Evolutionary conservation across 1,140 invertebrate genomes (phyloP), one percentile per base, ranked within the genome.

Genomic region (Drosophila grimshawi): DNA sequence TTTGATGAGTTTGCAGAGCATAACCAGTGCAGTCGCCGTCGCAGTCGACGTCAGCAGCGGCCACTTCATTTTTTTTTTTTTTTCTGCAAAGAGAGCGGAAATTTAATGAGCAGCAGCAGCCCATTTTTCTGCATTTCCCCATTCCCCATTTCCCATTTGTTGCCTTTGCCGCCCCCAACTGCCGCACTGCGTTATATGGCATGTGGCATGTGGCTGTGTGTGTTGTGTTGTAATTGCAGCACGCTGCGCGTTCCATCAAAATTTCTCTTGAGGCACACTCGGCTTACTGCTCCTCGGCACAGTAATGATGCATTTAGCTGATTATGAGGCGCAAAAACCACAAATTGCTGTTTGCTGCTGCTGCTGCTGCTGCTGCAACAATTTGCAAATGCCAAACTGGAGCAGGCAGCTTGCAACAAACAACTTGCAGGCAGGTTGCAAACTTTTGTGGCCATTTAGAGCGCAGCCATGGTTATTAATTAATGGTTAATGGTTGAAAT

Each of bases 1-100:
- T 88, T 88, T 88, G 76, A 88, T 90, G 86, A 85, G 78, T 88
- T 88, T 83, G 85, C 86, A 81, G 85, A 88, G 85, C 85, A 88
- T 71, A 88, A 89, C 85, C 72, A 68, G 66, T 66, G 67, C 41
- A 62, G 33, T 56, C 48, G 46, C 29, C 3, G 63, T 53, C 52
- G 37, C 10, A 30, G 64, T 30, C 62, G 53, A 35, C 64, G 57
- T 52, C 67, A 19, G 33, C 48, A 7, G 61, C 73, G 56, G 72
- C 69, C 83, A 88, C 83, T 88, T 88, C 83, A 88, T 19, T 19
- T 19, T 1, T 19, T 19, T 19, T 19, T 19, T 19, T 19, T 19
- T 63, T 48, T 69, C n/a, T 89, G 85, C 83, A 88, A 88, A 83
- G 85, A 88, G 85, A 88, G 85, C 85, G 85, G 74, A 89, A 88